These are phyloP conservation scores for Carcharodon carcharias DNA, from an alignment of 2,797 vertebrate genomes.

Conservation along the genomic window DNA sequence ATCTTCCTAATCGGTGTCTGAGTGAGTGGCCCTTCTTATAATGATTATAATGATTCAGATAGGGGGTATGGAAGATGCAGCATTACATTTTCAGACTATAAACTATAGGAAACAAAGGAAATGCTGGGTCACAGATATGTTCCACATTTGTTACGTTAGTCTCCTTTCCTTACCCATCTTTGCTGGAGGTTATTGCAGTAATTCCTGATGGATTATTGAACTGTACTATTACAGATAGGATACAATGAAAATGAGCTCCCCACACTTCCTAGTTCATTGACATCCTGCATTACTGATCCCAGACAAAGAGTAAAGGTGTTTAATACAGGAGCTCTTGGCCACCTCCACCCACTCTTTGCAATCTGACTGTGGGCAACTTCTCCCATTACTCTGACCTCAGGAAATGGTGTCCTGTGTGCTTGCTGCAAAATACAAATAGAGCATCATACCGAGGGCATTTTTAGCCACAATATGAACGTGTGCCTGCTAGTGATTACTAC, in stretches of 20 bases:
- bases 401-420: not conserved
- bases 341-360: not conserved
- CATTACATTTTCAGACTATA: not conserved
- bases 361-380: not conserved
- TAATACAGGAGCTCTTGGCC: not conserved
- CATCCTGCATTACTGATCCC: not conserved
- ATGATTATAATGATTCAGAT: not conserved
- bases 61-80: not conserved
- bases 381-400: not conserved
- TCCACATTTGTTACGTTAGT: not conserved
- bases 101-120: not conserved
- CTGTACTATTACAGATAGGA: not conserved
- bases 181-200: not conserved
- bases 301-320: not conserved
- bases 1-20: not conserved
- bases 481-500: not conserved
- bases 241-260: not conserved
- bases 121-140: too few species aligned
- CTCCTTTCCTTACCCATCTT: not conserved
- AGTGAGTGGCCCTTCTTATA: not conserved
- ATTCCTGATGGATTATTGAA: not conserved
- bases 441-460: not conserved
- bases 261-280: not conserved
- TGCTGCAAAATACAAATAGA: too few species aligned
- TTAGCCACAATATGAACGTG: not conserved